A percentile compares a stretch with the other conserved stretches of the same genome.
Conservation (phyloP, 2,888 invertebrate species). For the Adelphocoris suturalis region DNA sequence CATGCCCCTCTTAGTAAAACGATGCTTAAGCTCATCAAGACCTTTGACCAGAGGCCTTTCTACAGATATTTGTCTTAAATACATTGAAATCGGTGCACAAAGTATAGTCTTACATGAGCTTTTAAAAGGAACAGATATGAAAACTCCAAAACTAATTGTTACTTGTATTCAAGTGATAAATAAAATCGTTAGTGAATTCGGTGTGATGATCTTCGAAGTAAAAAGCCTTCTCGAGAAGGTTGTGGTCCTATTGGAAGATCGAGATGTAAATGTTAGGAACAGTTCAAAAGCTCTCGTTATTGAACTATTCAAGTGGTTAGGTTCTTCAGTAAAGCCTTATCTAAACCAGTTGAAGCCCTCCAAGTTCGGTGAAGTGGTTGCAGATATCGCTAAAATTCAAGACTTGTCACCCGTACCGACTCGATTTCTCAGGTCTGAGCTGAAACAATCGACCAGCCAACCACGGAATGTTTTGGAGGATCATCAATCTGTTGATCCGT, state of each 20-base stretch:
- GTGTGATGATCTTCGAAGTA: not conserved
- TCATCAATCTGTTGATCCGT: not conserved
- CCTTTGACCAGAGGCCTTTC: not conserved
- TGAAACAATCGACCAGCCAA: not conserved
- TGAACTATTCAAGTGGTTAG: slow-evolving; percentile 29
- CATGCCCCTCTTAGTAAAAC: not conserved
- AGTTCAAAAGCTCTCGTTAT: slow-evolving; percentile 38
- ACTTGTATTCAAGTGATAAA: slow-evolving; percentile 12
- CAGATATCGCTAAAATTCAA: not conserved
- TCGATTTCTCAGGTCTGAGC: not conserved
- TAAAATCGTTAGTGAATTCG: slow-evolving; percentile 3
- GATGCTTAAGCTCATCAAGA: slow-evolving; percentile 46
- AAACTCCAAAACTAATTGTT: slow-evolving; percentile 11
- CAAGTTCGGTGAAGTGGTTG: slow-evolving; percentile 11
- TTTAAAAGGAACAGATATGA: slow-evolving; percentile 3
- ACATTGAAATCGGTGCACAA: slow-evolving; percentile 39
- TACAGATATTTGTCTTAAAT: not conserved
- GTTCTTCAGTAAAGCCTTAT: not conserved
- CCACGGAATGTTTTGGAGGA: not conserved
- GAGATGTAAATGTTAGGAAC: slow-evolving; percentile 38
- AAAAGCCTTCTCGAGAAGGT: not conserved
- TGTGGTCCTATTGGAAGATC: not conserved
- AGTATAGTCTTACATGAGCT: slow-evolving; percentile 8
- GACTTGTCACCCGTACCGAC: not conserved
- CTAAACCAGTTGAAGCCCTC: not conserved